These are phyloP conservation scores for Sterrhoptilus dennistouni DNA, from an alignment of 2,113 vertebrate genomes.

Conservation along the genomic window DNA sequence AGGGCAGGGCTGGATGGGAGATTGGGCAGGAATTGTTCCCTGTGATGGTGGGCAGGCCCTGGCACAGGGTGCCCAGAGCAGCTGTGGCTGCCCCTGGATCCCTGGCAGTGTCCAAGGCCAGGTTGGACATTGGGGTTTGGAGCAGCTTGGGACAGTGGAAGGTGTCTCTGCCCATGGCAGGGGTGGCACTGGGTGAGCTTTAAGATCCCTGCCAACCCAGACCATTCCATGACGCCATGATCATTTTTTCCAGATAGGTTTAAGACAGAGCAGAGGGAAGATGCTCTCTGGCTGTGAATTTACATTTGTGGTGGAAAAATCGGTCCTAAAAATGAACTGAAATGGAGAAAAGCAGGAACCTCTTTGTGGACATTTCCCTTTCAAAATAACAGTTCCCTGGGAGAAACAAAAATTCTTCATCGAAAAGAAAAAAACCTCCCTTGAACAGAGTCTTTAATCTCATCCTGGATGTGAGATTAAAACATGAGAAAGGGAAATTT, in stretches of 20 bases:
- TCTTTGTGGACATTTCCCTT: neutral
- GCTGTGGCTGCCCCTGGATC: neutral
- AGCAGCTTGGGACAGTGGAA: neutral
- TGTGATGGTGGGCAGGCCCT: too few relatives aligned
- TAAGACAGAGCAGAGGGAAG: neutral
- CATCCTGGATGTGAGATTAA: neutral
- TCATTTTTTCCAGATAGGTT: neutral
- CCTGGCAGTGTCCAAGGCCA: neutral
- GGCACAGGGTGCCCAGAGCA: too few relatives aligned
- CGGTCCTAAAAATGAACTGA: neutral
- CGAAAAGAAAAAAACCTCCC: neutral
- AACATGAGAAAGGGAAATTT: neutral
- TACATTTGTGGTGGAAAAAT: neutral
- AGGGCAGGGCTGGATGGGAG: too few relatives aligned
- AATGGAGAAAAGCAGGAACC: neutral
- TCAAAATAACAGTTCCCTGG: neutral
- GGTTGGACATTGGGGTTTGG: neutral
- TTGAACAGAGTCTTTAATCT: neutral
- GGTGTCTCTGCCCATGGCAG: neutral
- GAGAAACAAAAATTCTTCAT: neutral
- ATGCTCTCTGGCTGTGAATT: neutral
- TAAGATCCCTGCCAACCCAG: rapidly evolving
- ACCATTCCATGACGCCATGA: neutral
- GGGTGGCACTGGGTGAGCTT: rapidly evolving
- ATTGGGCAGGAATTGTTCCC: too few relatives aligned